Percentiles rank a stretch among this genome's conserved stretches.
Conservation (phyloP, 2,888 invertebrate species). For the Drosophila mettleri region DNA sequence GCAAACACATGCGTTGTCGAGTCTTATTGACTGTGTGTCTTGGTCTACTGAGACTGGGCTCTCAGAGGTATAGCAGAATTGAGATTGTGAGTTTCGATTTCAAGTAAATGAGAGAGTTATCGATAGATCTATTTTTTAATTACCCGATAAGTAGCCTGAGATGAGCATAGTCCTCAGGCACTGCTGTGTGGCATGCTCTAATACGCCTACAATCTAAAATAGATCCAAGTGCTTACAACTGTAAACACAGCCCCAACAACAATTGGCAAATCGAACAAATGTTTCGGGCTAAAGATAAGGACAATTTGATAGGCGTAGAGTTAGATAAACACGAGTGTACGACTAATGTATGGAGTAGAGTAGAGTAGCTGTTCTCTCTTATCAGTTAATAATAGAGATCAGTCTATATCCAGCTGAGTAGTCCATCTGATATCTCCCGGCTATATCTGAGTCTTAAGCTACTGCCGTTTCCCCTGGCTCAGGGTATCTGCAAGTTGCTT, state of each 20-base stretch:
- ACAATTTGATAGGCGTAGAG: not conserved
- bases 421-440: too few relatives aligned
- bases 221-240: slow-evolving; percentile 15
- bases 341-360: not conserved
- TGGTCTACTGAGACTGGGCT: too few relatives aligned
- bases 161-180: not conserved
- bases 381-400: not conserved
- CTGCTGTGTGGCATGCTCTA: not conserved
- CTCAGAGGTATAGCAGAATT: too few relatives aligned
- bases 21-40: not conserved
- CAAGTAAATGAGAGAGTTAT: not conserved
- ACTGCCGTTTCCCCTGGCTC: not conserved
- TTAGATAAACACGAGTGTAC: not conserved
- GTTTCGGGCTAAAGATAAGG: slow-evolving; percentile 8
- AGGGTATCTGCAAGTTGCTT: not conserved
- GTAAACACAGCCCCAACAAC: slow-evolving; percentile 6
- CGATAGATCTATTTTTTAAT: not conserved
- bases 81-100: too few relatives aligned
- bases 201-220: slow-evolving; percentile 1
- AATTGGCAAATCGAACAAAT: slow-evolving; percentile 5
- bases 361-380: too few relatives aligned
- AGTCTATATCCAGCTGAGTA: too few relatives aligned
- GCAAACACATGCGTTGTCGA: not conserved
- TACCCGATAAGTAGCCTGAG: too few relatives aligned
- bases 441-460: not conserved